Conservation (phyloP, 2,113 vertebrate species). For the Conger conger region DNA sequence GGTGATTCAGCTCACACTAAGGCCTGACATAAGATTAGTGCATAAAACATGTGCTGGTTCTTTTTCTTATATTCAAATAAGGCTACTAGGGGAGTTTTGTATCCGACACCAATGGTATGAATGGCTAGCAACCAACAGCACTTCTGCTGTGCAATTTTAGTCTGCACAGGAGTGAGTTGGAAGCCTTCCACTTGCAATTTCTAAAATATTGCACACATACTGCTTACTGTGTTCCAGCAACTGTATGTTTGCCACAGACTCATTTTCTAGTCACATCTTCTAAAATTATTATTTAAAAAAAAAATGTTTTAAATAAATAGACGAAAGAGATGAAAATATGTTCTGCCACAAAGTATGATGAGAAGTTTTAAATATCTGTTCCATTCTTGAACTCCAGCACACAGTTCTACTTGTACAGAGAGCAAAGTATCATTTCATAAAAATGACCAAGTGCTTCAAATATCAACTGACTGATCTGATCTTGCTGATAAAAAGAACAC, state of each 20-base stretch:
- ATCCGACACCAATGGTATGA: background rate
- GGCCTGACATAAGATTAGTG: background rate
- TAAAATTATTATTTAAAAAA: background rate
- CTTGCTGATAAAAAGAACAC: background rate
- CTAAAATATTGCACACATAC: background rate
- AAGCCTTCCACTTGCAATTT: background rate
- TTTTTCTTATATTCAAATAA: background rate
- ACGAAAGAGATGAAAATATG: background rate
- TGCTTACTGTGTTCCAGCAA: background rate
- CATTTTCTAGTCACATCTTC: background rate
- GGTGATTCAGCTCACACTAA: background rate
- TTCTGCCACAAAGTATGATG: background rate
- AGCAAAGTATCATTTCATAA: background rate
- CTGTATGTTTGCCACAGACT: background rate
- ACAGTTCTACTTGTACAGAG: background rate
- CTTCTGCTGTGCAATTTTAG: background rate
- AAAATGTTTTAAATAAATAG: background rate
- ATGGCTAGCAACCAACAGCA: background rate
- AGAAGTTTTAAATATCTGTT: background rate
- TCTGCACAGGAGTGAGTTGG: background rate
- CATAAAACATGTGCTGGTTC: background rate
- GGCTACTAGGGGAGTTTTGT: background rate
- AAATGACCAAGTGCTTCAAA: background rate
- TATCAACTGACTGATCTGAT: background rate
- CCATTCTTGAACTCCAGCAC: background rate